Conservation (phyloP, 2,113 vertebrate genomes). For the Cavia aperea region DNA sequence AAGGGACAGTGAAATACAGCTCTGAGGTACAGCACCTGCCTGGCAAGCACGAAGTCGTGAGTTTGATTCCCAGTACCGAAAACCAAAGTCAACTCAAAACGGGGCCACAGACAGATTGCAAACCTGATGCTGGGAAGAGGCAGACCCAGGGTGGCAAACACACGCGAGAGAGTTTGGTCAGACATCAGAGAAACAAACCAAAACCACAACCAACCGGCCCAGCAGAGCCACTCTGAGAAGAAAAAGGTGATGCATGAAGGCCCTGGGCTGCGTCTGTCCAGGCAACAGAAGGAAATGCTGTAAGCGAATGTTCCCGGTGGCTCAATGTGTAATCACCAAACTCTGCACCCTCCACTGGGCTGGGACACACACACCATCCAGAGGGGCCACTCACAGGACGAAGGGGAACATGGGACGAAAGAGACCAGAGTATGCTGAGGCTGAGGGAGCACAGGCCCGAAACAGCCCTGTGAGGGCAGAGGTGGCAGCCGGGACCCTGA, state of each 20-base stretch:
- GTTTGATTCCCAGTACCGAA: too few species aligned
- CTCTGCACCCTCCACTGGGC: not conserved
- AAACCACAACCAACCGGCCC: not conserved
- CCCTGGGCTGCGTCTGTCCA: not conserved
- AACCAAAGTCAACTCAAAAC: not conserved
- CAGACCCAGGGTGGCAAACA: accelerated
- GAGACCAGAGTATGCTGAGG: not conserved
- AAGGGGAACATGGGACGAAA: not conserved
- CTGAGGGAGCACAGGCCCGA: not conserved
- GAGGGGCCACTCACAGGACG: not conserved
- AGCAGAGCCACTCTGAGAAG: accelerated
- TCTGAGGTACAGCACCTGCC: too few species aligned
- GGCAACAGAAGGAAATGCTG: too few species aligned
- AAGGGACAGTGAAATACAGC: not conserved
- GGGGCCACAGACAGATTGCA: not conserved
- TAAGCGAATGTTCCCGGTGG: accelerated
- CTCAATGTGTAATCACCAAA: too few species aligned
- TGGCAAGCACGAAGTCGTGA: too few species aligned
- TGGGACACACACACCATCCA: accelerated
- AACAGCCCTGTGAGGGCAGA: not conserved
- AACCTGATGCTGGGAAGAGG: not conserved
- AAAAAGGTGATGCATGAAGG: too few species aligned
- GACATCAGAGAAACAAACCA: accelerated
- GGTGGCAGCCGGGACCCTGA: not conserved
- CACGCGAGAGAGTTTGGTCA: accelerated